phyloP scores from a whole-genome alignment of 2,797 vertebrate species.

The Lithobates pipiens region DNA sequence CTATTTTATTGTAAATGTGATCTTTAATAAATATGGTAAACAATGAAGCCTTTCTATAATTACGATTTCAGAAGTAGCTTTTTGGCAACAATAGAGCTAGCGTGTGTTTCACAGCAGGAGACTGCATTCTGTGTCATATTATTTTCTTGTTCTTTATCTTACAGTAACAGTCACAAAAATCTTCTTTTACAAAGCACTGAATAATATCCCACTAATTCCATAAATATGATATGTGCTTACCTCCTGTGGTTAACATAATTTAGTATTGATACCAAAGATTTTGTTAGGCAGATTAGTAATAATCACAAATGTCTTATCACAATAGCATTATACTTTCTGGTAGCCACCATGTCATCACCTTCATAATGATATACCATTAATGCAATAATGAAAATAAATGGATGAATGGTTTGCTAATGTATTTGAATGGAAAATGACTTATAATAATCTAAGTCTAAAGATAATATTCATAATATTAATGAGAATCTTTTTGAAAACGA shows the following conservation, averaged over 20 bases:
- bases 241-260: conserved; percentile 29
- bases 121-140: conserved; percentile 9
- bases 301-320: not conserved
- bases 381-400: not conserved
- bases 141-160: conserved; percentile 40
- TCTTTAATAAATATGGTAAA: conserved; percentile 58
- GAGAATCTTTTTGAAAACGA: not conserved
- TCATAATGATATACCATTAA: conserved; percentile 6
- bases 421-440: not conserved
- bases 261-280: conserved; percentile 28
- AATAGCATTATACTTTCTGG: not conserved
- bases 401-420: not conserved
- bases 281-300: conserved; percentile 8
- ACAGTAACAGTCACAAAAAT: conserved; percentile 28
- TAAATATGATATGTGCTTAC: conserved; percentile 18
- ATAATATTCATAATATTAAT: not conserved
- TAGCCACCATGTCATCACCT: not conserved
- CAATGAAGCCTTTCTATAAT: conserved; percentile 34
- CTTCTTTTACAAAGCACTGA: conserved; percentile 1
- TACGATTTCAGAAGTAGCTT: conserved; percentile 46
- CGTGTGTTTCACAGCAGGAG: conserved; percentile 16
- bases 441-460: not conserved
- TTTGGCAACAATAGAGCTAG: conserved; percentile 37
- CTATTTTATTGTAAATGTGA: conserved; percentile 45
- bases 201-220: conserved; percentile 31